Base-by-base conservation (phyloP, 2,113 vertebrate genomes). In the Brachyhypopomus occidentalis region DNA sequence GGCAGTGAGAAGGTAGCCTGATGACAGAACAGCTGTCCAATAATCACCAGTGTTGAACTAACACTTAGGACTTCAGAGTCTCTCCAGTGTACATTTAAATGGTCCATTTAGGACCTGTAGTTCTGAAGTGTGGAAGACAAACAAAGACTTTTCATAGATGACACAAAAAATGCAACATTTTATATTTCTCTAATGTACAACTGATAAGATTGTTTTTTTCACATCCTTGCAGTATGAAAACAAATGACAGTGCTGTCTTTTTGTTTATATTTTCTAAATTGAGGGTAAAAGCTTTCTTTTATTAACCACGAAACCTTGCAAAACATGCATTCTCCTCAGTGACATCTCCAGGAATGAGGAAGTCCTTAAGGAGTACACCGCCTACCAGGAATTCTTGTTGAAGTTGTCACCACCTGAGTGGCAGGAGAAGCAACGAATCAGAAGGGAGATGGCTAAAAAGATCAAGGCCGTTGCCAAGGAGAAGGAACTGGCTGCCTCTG, bases 401-500 rank as follows among this genome's bases (percentile, higher is more conserved):
- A 88, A 91, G 19, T 45, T 95, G 0, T 94, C 93, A 0, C 95
- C 94, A 0, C 91, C 86, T 56, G 92, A 95, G 38, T 95, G 95
- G 95, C 63, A 87, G 67, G 86, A 93, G 0, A 36, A 86, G 11
- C 86, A 87, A 0, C 9, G 86, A 2, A 88, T 52, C 75, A 62
- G 72, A 45, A 72, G 3, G 70, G 38, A 64, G 71, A 80, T 52
- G 5, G 70, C 70, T n/a, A 25, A 80, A 41, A 92, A 84, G 63
- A 78, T n/a, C 1, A 4, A 0, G 45, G 67, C 36, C 17, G 17
- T 30, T 9, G 63, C 77, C 66, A 17, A 71, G 38, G 78, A 9
- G 52, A 71, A 23, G 48, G 5, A 82, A 63, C 30, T 52, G 64
- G 63, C 2, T 27, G 41, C 5, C 2, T 52, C 59, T 2, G 2